Conservation (phyloP, 2,797 vertebrate genomes). For the Meda fulgida region DNA sequence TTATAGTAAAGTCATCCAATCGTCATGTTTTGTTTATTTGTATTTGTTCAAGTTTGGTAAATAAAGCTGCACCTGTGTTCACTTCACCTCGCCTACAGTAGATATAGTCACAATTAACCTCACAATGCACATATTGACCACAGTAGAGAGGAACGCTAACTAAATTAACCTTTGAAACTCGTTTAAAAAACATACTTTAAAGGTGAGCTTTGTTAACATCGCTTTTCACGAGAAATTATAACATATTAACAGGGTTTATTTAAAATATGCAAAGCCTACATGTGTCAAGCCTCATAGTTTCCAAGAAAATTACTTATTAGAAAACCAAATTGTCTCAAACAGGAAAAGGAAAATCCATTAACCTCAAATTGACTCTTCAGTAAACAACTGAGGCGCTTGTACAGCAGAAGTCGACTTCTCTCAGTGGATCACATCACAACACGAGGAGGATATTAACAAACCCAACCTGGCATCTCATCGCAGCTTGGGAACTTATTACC, state of each 20-base stretch:
- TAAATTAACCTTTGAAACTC: background rate
- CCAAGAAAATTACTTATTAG: slow-evolving; percentile 43
- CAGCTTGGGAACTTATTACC: slow-evolving; percentile 43
- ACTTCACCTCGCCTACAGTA: too few relatives aligned
- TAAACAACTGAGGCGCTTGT: slow-evolving; percentile 38
- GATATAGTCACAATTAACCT: background rate
- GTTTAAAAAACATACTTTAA: background rate
- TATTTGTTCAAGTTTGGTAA: too few relatives aligned
- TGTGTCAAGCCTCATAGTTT: slow-evolving; percentile 14
- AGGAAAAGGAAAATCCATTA: slow-evolving; percentile 43
- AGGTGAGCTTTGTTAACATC: background rate
- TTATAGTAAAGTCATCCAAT: too few relatives aligned
- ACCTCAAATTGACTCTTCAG: slow-evolving; percentile 42
- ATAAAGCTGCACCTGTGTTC: too few relatives aligned
- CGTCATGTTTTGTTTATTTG: too few relatives aligned
- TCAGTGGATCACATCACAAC: slow-evolving; percentile 19
- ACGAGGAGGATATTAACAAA: slow-evolving; percentile 46
- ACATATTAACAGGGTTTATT: slow-evolving; percentile 1
- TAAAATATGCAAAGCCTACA: slow-evolving; percentile 16
- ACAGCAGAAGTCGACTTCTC: slow-evolving; percentile 23
- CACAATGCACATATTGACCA: background rate
- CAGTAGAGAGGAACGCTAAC: background rate
- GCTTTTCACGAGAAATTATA: background rate
- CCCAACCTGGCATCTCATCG: slow-evolving; percentile 4
- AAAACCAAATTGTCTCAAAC: slow-evolving; percentile 37